phyloP scores from a whole-genome alignment of 2,888 invertebrate genomes.

The Plusia festucae region DNA sequence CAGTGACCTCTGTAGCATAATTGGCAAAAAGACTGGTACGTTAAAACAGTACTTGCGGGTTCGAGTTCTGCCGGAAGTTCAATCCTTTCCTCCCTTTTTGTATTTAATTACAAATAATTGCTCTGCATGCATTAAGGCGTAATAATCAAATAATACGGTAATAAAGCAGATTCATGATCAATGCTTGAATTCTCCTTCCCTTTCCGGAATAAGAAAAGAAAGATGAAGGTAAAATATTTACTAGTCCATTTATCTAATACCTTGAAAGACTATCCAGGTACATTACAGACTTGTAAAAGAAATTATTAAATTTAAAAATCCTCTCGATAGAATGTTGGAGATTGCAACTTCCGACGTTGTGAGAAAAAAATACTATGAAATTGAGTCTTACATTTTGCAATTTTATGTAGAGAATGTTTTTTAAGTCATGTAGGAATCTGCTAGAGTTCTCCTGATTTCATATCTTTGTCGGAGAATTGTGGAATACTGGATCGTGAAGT shows the following conservation, averaged over 20 bases:
- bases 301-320: not conserved
- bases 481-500: not conserved
- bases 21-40: too few relatives aligned
- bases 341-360: not conserved
- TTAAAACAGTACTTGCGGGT: too few relatives aligned
- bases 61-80: too few relatives aligned
- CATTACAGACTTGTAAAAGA: not conserved
- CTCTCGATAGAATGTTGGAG: not conserved
- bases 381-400: not conserved
- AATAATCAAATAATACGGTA: too few relatives aligned
- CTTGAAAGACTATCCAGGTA: not conserved
- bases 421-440: not conserved
- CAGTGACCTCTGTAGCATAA: too few relatives aligned
- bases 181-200: too few relatives aligned
- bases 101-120: too few relatives aligned
- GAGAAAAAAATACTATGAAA: not conserved
- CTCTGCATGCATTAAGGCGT: too few relatives aligned
- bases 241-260: not conserved
- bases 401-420: constrained; percentile 7
- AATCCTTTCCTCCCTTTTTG: too few relatives aligned
- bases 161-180: too few relatives aligned
- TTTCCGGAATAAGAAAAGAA: not conserved
- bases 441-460: not conserved
- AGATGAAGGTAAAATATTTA: not conserved
- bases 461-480: not conserved